These are phyloP conservation scores for Spodoptera frugiperda DNA, from an alignment of 1,140 invertebrate species.

Conservation along the genomic window DNA sequence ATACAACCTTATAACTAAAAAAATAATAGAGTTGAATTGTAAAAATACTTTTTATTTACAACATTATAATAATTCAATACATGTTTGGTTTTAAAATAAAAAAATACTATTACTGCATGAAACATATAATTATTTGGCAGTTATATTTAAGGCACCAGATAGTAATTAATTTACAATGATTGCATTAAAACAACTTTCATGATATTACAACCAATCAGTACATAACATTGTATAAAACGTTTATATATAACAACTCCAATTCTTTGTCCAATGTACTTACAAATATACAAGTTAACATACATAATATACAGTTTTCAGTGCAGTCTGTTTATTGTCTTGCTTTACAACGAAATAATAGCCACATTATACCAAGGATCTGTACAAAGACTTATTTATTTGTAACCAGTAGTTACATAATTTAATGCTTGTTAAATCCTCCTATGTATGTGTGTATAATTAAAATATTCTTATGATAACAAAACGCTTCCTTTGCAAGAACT, in stretches of 20 bases:
- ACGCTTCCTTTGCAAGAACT: background rate
- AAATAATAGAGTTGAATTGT: background rate
- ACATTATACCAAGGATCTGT: background rate
- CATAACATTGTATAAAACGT: background rate
- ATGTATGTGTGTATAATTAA: background rate
- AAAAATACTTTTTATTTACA: conserved; percentile 58
- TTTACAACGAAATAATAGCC: background rate
- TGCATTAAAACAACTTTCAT: background rate
- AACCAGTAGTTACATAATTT: too few species aligned
- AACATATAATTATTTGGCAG: conserved; percentile 28
- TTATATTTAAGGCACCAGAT: conserved; percentile 21
- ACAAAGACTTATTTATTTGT: background rate
- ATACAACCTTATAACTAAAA: background rate
- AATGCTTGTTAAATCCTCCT: background rate
- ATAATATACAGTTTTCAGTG: background rate
- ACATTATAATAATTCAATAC: conserved; percentile 31
- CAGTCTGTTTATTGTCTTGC: conserved; percentile 1
- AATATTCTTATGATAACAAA: conserved; percentile 7
- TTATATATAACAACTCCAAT: background rate
- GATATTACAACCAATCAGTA: background rate
- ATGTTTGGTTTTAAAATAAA: conserved; percentile 12
- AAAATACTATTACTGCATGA: conserved; percentile 38
- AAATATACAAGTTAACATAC: conserved; percentile 23
- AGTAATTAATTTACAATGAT: background rate
- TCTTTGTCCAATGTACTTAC: conserved; percentile 1